phyloP scores from a whole-genome alignment of 2,113 vertebrate genomes.

The Gobiocypris rarus region DNA sequence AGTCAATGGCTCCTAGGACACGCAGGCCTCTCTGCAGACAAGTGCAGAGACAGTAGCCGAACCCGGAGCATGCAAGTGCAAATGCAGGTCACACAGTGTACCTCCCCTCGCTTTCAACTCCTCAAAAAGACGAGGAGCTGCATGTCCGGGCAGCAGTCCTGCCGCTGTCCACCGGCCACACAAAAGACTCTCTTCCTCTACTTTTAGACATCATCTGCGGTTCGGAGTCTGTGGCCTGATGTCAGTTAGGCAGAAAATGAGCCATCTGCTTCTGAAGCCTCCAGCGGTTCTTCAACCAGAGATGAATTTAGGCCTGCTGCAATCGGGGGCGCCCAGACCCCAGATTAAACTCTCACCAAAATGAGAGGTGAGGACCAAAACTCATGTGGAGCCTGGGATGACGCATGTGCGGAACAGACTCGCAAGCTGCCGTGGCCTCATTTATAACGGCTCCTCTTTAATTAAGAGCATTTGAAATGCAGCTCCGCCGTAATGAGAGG shows the following conservation, averaged over 20 bases:
- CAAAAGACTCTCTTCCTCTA: slow-evolving; percentile 69
- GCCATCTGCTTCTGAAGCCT: slow-evolving; percentile 51
- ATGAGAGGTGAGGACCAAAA: slow-evolving; percentile 63
- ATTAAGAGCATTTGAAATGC: slow-evolving; percentile 74
- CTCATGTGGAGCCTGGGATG: slow-evolving; percentile 62
- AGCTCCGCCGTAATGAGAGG: slow-evolving; percentile 74
- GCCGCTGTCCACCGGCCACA: slow-evolving; percentile 72
- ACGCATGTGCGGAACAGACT: slow-evolving; percentile 69
- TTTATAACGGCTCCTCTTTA: slow-evolving; percentile 70
- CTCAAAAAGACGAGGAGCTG: slow-evolving; percentile 75
- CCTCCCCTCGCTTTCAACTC: slow-evolving; percentile 76
- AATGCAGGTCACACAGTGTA: slow-evolving; percentile 79
- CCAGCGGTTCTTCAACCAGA: slow-evolving; percentile 16
- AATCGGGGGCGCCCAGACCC: background rate
- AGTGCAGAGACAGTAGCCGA: slow-evolving; percentile 76
- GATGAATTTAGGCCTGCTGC: background rate
- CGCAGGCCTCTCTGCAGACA: slow-evolving; percentile 66
- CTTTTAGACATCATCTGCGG: slow-evolving; percentile 65
- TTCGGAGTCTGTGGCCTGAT: slow-evolving; percentile 13
- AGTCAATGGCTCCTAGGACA: slow-evolving; percentile 70
- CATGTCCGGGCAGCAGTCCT: slow-evolving; percentile 73
- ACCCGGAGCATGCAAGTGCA: slow-evolving; percentile 76
- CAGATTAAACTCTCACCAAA: slow-evolving; percentile 21
- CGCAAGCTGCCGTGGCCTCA: slow-evolving; percentile 52
- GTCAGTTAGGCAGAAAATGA: slow-evolving; percentile 44